Evolutionary conservation across 2,113 vertebrate genomes (phyloP).

Genomic region (Propithecus coquereli): DNA sequence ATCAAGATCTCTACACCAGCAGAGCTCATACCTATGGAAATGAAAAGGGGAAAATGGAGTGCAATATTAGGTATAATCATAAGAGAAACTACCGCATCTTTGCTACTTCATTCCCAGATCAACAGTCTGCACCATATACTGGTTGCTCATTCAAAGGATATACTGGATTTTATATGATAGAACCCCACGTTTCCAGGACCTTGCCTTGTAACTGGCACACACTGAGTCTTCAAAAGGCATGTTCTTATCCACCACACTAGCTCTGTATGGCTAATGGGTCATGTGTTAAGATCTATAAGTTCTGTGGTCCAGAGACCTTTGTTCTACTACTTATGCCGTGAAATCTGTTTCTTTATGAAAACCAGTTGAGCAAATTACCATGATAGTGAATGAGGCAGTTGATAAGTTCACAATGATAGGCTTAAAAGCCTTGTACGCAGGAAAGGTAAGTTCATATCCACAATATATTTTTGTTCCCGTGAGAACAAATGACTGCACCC

Average conservation of each 20-base stretch:
- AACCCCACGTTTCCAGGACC: accelerated
- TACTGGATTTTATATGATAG: not conserved
- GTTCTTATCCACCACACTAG: not conserved
- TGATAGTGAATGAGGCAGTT: not conserved
- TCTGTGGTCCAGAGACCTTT: not conserved
- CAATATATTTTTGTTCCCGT: not conserved
- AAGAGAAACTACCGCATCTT: not conserved
- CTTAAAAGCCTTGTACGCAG: not conserved
- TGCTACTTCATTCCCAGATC: not conserved
- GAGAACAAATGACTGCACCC: not conserved
- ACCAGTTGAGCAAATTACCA: not conserved
- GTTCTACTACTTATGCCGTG: not conserved
- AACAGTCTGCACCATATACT: not conserved
- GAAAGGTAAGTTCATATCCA: not conserved
- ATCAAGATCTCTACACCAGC: not conserved
- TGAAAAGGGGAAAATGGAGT: not conserved
- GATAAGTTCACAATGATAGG: not conserved
- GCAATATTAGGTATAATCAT: not conserved
- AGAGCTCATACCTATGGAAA: not conserved
- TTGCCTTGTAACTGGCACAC: not conserved
- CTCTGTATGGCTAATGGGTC: not conserved
- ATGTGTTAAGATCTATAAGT: not conserved
- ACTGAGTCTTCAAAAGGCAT: not conserved
- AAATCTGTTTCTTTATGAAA: not conserved
- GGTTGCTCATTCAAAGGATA: not conserved